These are phyloP conservation scores for Epsilonema sp. DNA, from an alignment of 2,888 invertebrate genomes.

Conservation along the genomic window DNA sequence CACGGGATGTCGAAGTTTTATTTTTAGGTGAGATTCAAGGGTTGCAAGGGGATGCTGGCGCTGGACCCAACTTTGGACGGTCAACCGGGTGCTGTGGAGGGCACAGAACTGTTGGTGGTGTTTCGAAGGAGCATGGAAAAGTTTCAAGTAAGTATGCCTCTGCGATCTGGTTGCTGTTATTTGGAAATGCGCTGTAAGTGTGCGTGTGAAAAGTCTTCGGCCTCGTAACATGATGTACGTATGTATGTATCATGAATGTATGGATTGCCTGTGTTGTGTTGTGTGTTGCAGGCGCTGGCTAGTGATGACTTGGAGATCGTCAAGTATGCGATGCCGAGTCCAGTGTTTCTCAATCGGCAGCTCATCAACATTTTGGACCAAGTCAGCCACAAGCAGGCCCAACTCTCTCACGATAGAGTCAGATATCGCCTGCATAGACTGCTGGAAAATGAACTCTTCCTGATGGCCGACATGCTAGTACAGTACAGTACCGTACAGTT, in stretches of 20 bases:
- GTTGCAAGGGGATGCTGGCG: slow-evolving; percentile 12
- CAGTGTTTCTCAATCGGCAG: slow-evolving; percentile 26
- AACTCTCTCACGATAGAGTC: slow-evolving; percentile 11
- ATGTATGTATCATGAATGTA: too few relatives aligned
- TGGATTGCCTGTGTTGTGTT: too few relatives aligned
- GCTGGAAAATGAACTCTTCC: slow-evolving; percentile 12
- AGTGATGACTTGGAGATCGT: slow-evolving; percentile 12
- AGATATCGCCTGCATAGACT: slow-evolving; percentile 8
- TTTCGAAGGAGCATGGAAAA: slow-evolving; percentile 11
- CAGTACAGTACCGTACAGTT: too few relatives aligned
- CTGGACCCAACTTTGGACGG: slow-evolving; percentile 9
- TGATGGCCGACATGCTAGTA: slow-evolving; percentile 8
- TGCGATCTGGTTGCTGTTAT: too few relatives aligned
- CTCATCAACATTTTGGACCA: slow-evolving; percentile 26
- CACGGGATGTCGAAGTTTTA: too few relatives aligned
- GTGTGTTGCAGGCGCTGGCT: too few relatives aligned
- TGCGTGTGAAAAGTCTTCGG: too few relatives aligned
- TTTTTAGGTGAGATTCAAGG: slow-evolving; percentile 10
- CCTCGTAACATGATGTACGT: too few relatives aligned
- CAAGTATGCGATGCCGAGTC: slow-evolving; percentile 20
- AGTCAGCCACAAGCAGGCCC: slow-evolving; percentile 14
- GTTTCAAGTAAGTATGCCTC: slow-evolving; percentile 10
- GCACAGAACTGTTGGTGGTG: not conserved
- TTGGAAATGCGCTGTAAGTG: too few relatives aligned
- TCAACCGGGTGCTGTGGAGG: too few relatives aligned